Conservation (phyloP, 1,140 invertebrate genomes). For the Diabrotica undecimpunctata region DNA sequence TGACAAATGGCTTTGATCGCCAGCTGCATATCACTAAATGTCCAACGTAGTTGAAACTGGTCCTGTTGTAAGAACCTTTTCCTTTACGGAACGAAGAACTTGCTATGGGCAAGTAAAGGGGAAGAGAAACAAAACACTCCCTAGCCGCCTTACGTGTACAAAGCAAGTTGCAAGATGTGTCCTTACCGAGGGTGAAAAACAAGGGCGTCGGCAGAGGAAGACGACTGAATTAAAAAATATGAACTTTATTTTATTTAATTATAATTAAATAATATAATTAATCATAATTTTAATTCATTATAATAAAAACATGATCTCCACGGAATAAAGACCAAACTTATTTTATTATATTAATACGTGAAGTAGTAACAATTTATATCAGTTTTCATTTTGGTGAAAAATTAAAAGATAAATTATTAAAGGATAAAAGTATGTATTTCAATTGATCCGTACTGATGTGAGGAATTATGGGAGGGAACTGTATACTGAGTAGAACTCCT, state of each 20-base stretch:
- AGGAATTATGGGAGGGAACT: no score
- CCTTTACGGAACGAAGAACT: constrained; percentile 24
- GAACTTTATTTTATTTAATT: neutral
- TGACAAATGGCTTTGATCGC: neutral
- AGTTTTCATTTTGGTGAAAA: no score
- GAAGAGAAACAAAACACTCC: constrained; percentile 28
- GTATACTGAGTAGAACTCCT: no score
- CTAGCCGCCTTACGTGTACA: constrained; percentile 23
- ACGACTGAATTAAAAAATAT: neutral
- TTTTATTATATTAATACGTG: no score
- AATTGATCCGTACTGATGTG: no score
- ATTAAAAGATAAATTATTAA: no score
- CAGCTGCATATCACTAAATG: neutral
- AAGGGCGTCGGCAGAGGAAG: neutral
- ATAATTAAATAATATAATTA: no score
- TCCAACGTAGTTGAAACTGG: neutral
- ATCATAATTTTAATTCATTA: no score
- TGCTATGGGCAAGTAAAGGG: constrained; percentile 18
- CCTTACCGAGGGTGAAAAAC: constrained; percentile 9
- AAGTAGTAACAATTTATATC: no score
- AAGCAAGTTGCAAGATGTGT: constrained; percentile 30
- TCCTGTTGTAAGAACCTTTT: neutral
- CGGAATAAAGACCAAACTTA: no score
- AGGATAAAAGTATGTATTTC: no score
- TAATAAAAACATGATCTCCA: no score